Evolutionary conservation across 2,888 invertebrate genomes (phyloP), one percentile per base, ranked within the genome.

Genomic region (Thymelicus acteon): DNA sequence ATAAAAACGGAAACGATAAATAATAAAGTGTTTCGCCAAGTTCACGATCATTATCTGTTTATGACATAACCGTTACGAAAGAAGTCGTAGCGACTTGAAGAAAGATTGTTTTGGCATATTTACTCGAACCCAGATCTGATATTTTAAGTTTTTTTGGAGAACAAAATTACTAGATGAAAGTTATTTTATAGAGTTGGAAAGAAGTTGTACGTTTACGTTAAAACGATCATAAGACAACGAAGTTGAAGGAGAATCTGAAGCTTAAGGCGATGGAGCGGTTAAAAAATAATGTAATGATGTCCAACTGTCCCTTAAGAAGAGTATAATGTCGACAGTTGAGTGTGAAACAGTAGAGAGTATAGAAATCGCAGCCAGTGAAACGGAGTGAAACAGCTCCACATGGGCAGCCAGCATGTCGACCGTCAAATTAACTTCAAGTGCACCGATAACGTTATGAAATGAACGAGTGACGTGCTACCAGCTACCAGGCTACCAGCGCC

Each of bases 341-440:
- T 60, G 58, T 48, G 48, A 70, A 64, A 40, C 15, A 49, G 67
- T 63, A 67, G 67, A 72, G 67, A 63, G 78, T 77, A 81, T 88
- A 88, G 89, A 89, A 88, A 89, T 88, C 87, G 87, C 82, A 79
- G 75, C 77, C 79, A 83, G 89, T 86, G 88, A 88, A 90, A 86
- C 90, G 84, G 79, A 87, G 88, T 90, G 90, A 87, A 89, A 90
- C 89, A 85, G 85, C 80, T 80, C 86, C 82, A 87, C 86, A 86
- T 89, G 88, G 82, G 75, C 89, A 88, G 80, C 74, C 81, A 89
- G 84, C 92, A 90, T 90, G 84, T 87, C 92, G 90, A 89, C 89
- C 88, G 85, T 90, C 91, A 89, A 91, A 91, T 88, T 87, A 85
- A 81, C 83, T 84, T 85, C 87, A 87, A 89, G 87, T 88, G 83